These are phyloP conservation scores for Trematomus loennbergii DNA, from an alignment of 2,113 vertebrate species.

Conservation along the genomic window DNA sequence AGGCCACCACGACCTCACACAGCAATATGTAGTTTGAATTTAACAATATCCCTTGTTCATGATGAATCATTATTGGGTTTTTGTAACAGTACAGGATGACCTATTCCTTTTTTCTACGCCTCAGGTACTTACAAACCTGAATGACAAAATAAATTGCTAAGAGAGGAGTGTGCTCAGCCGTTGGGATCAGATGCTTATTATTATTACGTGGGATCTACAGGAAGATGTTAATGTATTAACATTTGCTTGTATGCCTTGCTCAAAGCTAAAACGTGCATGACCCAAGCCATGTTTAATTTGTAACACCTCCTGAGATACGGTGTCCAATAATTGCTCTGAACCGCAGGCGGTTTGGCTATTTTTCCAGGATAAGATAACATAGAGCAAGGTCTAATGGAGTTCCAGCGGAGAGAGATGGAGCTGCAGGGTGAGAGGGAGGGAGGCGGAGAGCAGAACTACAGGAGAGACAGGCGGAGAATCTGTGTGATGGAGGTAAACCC, in stretches of 20 bases:
- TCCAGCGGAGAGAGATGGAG: slow-evolving; percentile 45
- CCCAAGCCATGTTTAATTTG: slow-evolving; percentile 66
- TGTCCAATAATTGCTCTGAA: slow-evolving; percentile 73
- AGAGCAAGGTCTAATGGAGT: slow-evolving; percentile 67
- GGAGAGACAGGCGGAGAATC: slow-evolving; percentile 14
- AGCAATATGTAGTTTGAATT: neutral
- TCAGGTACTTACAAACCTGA: neutral
- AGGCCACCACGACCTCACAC: neutral
- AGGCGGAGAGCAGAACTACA: neutral
- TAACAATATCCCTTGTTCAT: slow-evolving; percentile 1
- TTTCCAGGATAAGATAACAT: slow-evolving; percentile 71
- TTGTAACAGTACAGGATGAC: slow-evolving; percentile 22
- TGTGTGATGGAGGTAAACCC: slow-evolving; percentile 48
- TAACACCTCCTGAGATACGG: slow-evolving; percentile 64
- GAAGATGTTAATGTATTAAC: slow-evolving; percentile 6
- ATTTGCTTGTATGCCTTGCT: slow-evolving; percentile 34
- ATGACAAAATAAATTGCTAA: neutral
- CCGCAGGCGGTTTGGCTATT: slow-evolving; percentile 58
- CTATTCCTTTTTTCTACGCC: slow-evolving; percentile 21
- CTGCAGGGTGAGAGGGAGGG: slow-evolving; percentile 1
- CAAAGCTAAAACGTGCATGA: slow-evolving; percentile 41
- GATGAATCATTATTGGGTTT: slow-evolving; percentile 24
- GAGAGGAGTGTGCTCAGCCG: neutral
- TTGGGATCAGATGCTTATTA: no score
- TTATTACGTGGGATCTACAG: neutral